These are phyloP conservation scores for Dasypogon diadema DNA, from an alignment of 2,888 invertebrate genomes.

Conservation along the genomic window DNA sequence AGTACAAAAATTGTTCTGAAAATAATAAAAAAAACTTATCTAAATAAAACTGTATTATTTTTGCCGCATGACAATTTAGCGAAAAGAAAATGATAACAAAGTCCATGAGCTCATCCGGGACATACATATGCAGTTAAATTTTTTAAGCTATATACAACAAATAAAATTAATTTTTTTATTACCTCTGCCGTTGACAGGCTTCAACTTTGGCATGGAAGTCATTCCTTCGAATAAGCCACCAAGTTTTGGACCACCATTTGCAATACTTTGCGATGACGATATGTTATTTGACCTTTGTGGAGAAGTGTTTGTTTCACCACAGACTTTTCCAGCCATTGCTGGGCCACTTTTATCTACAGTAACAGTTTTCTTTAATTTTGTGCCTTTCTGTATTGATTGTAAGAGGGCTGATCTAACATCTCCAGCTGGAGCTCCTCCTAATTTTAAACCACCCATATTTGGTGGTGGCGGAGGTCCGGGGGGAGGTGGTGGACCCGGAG, in stretches of 20 bases:
- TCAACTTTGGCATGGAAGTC: constrained; percentile 68
- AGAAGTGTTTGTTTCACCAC: constrained; percentile 42
- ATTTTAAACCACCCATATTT: constrained; percentile 66
- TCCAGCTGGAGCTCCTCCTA: constrained; percentile 66
- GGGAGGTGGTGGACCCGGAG: constrained; percentile 73
- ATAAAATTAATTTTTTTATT: constrained; percentile 1
- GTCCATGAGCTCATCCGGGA: too few species aligned
- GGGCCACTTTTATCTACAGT: constrained; percentile 94
- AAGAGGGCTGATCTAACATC: constrained; percentile 79
- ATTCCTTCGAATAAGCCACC: constrained; percentile 67
- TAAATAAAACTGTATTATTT: too few species aligned
- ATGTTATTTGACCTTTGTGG: constrained; percentile 56
- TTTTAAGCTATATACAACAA: too few species aligned
- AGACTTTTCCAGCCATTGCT: constrained; percentile 74
- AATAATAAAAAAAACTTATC: too few species aligned
- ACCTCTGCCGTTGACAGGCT: constrained; percentile 67
- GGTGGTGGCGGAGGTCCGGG: constrained; percentile 77
- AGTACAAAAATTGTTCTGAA: too few species aligned
- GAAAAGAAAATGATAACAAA: too few species aligned
- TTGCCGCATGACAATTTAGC: too few species aligned
- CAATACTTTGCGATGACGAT: constrained; percentile 59
- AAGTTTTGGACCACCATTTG: constrained; percentile 66
- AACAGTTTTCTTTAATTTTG: constrained; percentile 84
- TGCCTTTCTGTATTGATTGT: constrained; percentile 85
- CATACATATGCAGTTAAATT: too few species aligned